Evolutionary conservation across 2,113 vertebrate genomes (phyloP), one percentile per base, ranked within the genome.

Genomic region (Pica pica): DNA sequence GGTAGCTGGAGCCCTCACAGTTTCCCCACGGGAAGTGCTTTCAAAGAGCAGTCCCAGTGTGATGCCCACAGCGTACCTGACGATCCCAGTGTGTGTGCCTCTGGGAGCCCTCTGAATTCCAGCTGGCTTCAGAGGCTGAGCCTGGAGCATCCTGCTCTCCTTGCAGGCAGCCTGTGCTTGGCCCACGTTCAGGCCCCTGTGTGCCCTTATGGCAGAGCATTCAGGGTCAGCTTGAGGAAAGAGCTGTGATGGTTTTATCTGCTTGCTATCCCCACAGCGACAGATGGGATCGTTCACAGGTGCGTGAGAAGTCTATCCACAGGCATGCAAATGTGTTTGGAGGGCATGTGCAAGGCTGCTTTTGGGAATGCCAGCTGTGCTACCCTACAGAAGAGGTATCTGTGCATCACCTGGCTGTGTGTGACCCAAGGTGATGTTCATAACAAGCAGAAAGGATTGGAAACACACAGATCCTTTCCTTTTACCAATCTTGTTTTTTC

Each of bases 1-100:
- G 28, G 33, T 47, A 39, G 47, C 42, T n/a, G 52, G 24, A 33
- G 28, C 31, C 31, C 41, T 44, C 42, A 9, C 0, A 0, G 16
- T 35, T 83, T 74, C 42, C 27, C 11, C 0, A 0, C 0, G 7
- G 50, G 22, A 63, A 27, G 7, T 9, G 19, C n/a, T 89, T 73
- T 63, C 21, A 13, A 47, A 20, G 47, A 37, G 18, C 26, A 79
- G 37, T 30, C 57, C 28, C n/a, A 11, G 42, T 7, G 41, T 4
- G n/a, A 33, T 41, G 49, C 7, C 65, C 70, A 18, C 3, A 0
- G 18, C 1, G 2, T 33, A 17, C 33, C 20, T 8, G 2, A 11
- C 23, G 56, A 87, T 47, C 52, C 47, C 37, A 10, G 7, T 4
- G 13, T 15, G 22, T 33, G 17, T 33, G 19, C 10, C 52, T n/a